Conservation (phyloP, 2,113 vertebrate genomes). For the Phodopus roborovskii region DNA sequence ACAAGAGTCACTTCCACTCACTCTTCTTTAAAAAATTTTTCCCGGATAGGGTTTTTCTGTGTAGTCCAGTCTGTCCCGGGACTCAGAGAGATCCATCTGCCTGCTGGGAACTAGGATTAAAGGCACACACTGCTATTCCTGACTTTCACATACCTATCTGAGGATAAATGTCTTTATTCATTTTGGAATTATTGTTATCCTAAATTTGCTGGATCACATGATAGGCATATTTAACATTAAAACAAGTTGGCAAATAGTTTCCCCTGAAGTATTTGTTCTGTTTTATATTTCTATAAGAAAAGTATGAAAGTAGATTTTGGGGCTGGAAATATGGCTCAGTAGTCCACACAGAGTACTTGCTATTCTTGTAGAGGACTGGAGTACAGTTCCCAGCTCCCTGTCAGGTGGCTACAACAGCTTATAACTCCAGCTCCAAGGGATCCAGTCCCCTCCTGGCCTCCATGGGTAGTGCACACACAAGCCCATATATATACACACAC, state of each 20-base stretch:
- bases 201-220: conserved; percentile 33
- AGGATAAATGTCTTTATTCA: conserved; percentile 21
- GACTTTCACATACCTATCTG: conserved; percentile 3
- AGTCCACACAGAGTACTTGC: background rate
- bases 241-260: conserved; percentile 34
- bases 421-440: too few species aligned
- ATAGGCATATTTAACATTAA: conserved; percentile 42
- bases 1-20: background rate
- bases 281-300: background rate
- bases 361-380: background rate
- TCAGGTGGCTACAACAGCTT: background rate
- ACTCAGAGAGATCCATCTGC: background rate
- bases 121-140: background rate
- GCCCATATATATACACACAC: background rate
- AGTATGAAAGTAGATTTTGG: background rate
- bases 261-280: background rate
- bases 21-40: too few species aligned
- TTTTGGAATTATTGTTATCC: background rate
- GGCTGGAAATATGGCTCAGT: background rate
- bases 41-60: background rate
- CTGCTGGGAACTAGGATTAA: background rate
- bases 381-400: background rate
- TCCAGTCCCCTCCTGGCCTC: background rate
- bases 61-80: background rate
- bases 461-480: background rate